Evolutionary conservation across 2,797 vertebrate genomes (phyloP).

Genomic region (Allobates femoralis): DNA sequence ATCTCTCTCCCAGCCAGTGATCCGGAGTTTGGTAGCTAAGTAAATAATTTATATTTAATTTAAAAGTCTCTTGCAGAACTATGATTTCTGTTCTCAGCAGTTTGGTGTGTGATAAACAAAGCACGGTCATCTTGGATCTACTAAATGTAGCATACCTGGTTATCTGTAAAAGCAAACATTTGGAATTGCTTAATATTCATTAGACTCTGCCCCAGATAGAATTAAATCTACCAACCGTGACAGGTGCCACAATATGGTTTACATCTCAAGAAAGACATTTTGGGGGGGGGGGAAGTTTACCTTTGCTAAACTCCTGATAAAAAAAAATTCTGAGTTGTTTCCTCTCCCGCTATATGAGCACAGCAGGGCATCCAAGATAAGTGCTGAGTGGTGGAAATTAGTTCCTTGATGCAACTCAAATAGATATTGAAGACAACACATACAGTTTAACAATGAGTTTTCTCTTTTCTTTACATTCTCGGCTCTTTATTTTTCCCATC

Average conservation of each 20-base stretch:
- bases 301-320: conserved; percentile 52
- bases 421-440: conserved; percentile 40
- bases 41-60: conserved; percentile 58
- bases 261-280: conserved; percentile 43
- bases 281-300: conserved; percentile 32
- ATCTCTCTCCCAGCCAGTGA: conserved; percentile 37
- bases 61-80: conserved; percentile 43
- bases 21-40: conserved; percentile 45
- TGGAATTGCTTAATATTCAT: conserved; percentile 56
- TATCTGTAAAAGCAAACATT: conserved; percentile 54
- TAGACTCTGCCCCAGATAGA: conserved; percentile 50
- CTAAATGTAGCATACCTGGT: conserved; percentile 43
- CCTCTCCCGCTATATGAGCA: conserved; percentile 52
- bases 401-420: conserved; percentile 37
- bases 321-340: conserved; percentile 41
- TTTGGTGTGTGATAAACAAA: conserved; percentile 54
- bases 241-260: conserved; percentile 55
- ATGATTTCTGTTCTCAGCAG: conserved; percentile 32
- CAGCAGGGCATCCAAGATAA: conserved; percentile 55
- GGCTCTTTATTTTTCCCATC: not conserved
- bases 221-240: conserved; percentile 53
- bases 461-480: conserved; percentile 16
- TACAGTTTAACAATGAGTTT: conserved; percentile 8
- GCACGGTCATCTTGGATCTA: conserved; percentile 48
- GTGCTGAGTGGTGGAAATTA: conserved; percentile 44